Percentiles rank a stretch among this genome's conserved stretches.
phyloP scores from a whole-genome alignment of 2,888 invertebrate genomes.

The Synanthedon formicaeformis region DNA sequence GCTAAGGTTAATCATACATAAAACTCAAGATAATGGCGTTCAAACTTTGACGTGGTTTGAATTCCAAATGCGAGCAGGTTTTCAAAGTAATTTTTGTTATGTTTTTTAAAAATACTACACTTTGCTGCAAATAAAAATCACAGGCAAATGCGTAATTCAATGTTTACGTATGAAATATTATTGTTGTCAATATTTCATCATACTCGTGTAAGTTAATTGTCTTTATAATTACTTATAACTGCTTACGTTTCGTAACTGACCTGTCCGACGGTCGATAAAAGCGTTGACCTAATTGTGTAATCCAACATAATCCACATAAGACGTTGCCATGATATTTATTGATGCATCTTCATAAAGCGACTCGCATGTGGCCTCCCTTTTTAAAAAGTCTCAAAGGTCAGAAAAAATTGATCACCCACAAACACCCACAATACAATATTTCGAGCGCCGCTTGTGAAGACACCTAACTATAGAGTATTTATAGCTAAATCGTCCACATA shows the following conservation, averaged over 20 bases:
- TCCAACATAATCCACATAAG: slow-evolving; percentile 3
- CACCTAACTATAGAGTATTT: too few relatives aligned
- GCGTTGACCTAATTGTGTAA: slow-evolving; percentile 24
- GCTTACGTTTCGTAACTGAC: slow-evolving; percentile 15
- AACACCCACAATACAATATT: too few relatives aligned
- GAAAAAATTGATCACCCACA: too few relatives aligned
- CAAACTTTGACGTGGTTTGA: slow-evolving; percentile 1
- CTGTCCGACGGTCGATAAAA: slow-evolving; percentile 16
- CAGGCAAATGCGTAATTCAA: too few relatives aligned
- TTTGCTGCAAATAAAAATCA: neutral
- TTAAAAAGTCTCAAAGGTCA: too few relatives aligned
- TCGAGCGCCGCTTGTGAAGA: too few relatives aligned
- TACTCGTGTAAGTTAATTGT: neutral
- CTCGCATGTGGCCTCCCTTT: too few relatives aligned
- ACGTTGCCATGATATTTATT: neutral
- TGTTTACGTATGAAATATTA: too few relatives aligned
- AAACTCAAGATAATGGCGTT: neutral
- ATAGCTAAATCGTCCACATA: too few relatives aligned
- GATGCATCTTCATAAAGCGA: neutral
- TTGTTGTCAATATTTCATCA: neutral
- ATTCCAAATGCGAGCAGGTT: neutral
- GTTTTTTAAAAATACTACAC: slow-evolving; percentile 3
- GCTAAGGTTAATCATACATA: slow-evolving; percentile 5
- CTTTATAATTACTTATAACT: slow-evolving; percentile 4
- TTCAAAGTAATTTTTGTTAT: neutral